Evolutionary conservation across 2,797 vertebrate genomes (phyloP), one percentile per base, ranked within the genome.

Genomic region (Scyliorhinus canicula): DNA sequence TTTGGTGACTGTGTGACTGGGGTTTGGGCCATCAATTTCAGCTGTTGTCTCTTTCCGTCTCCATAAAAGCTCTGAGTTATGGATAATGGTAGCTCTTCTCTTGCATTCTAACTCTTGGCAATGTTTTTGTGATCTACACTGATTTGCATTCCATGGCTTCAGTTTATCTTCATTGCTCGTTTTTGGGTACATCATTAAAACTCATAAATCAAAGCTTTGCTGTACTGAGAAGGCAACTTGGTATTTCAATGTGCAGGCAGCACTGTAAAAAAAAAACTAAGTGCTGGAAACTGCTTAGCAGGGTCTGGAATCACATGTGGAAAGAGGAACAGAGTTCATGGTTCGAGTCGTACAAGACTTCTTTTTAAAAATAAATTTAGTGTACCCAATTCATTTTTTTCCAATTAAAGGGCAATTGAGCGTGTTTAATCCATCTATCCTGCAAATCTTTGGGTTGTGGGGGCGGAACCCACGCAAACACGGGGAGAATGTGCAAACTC

Each of bases 61-160:
- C 28, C 50, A 55, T 55, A 35, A 55, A 67, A 88, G 52, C 85
- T 88, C 85, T 55, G 52, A 86, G 50, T 86, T 55, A 55, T 86
- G 52, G 85, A n/a, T 57, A n/a, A 57, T 88, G 85, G 5, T 57
- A 50, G 57, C 28, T 60, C 57, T 60, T 60, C 57, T 60, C 57
- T 60, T 60, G 52, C n/a, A 52, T 55, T 88, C 52, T n/a, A 88
- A 31, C 50, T 88, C 71, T 57, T 88, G 55, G 52, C 31, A 88
- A 88, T 55, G 16, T 88, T 55, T 88, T 57, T 57, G 85, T 88
- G 31, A 88, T 88, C 85, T 57, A 57, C 6, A 55, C 85, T 88
- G 85, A 88, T 88, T 88, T 88, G 52, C 55, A 88, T 88, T 88
- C 85, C 35, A 28, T 88, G 85, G 31, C 28, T 88, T 88, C 4